Evolutionary conservation across 2,113 vertebrate species (phyloP).

Genomic region (Corydoras maculifer): DNA sequence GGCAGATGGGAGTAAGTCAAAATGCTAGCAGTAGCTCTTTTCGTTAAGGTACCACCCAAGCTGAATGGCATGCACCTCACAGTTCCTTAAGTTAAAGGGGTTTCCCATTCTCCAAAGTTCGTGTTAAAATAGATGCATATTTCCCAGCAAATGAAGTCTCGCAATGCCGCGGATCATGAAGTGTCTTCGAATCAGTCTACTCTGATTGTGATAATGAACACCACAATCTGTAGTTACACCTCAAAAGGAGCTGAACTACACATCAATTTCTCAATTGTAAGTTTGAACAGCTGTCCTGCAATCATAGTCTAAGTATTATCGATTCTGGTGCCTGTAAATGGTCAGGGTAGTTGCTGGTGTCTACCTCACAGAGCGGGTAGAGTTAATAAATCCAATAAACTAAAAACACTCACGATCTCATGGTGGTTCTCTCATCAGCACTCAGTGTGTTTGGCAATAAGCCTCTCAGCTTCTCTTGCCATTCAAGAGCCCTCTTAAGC

Average conservation of each 20-base stretch:
- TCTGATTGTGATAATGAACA: neutral
- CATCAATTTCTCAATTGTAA: conserved; percentile 13
- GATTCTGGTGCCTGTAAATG: conserved; percentile 17
- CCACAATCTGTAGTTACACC: conserved; percentile 14
- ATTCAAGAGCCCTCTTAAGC: conserved; percentile 19
- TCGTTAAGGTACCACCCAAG: conserved; percentile 25
- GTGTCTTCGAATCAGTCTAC: neutral
- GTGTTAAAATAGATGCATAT: neutral
- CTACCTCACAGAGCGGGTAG: conserved; percentile 23
- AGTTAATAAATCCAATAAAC: no score
- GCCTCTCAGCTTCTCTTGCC: conserved; percentile 20
- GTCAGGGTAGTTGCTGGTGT: conserved; percentile 33
- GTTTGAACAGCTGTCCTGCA: conserved; percentile 16
- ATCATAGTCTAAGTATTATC: conserved; percentile 32
- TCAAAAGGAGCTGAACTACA: conserved; percentile 31
- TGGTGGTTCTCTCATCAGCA: conserved; percentile 10
- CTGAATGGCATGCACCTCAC: conserved; percentile 29
- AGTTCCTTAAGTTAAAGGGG: conserved; percentile 29
- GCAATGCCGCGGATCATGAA: conserved; percentile 3
- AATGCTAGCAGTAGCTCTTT: conserved; percentile 13
- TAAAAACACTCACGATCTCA: conserved; percentile 3
- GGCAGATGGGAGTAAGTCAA: neutral
- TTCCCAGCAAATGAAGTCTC: neutral
- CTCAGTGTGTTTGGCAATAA: conserved; percentile 6
- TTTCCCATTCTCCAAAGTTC: conserved; percentile 5